A percentile compares a stretch with the other conserved stretches of the same genome.
phyloP scores from a whole-genome alignment of 2,797 vertebrate species.

The Neosilurus mollespiculum region DNA sequence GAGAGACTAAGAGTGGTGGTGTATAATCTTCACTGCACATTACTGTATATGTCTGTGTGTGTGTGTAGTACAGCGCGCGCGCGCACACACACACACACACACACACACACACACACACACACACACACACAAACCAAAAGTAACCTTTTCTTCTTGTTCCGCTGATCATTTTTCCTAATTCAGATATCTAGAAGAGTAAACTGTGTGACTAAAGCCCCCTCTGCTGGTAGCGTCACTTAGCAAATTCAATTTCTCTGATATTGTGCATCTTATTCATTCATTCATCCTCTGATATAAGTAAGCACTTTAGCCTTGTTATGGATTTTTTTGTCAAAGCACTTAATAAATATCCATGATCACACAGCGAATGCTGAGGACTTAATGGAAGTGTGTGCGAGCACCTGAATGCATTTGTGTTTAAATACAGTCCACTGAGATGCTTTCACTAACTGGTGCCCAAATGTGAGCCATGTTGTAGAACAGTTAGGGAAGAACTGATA shows the following conservation, averaged over 20 bases:
- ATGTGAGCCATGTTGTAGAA: neutral
- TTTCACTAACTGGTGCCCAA: neutral
- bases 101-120: no score
- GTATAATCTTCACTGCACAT: no score
- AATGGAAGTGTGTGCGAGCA: neutral
- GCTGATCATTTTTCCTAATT: neutral
- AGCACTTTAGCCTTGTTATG: neutral
- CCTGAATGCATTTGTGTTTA: neutral
- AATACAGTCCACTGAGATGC: neutral
- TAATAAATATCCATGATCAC: neutral
- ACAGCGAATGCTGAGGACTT: neutral
- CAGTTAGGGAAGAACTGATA: neutral
- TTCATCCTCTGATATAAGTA: neutral
- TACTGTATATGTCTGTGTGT: no score
- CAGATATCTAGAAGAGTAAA: neutral
- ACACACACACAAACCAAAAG: no score
- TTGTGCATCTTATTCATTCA: neutral
- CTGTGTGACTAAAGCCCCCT: constrained; percentile 29
- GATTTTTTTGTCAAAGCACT: neutral
- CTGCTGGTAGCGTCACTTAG: constrained; percentile 31
- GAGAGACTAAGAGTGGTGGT: no score
- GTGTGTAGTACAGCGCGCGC: no score
- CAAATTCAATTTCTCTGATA: neutral
- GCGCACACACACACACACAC: no score
- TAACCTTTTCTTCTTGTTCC: neutral